Conservation (phyloP, 2,797 vertebrate species). For the Oryzias sinensis region DNA sequence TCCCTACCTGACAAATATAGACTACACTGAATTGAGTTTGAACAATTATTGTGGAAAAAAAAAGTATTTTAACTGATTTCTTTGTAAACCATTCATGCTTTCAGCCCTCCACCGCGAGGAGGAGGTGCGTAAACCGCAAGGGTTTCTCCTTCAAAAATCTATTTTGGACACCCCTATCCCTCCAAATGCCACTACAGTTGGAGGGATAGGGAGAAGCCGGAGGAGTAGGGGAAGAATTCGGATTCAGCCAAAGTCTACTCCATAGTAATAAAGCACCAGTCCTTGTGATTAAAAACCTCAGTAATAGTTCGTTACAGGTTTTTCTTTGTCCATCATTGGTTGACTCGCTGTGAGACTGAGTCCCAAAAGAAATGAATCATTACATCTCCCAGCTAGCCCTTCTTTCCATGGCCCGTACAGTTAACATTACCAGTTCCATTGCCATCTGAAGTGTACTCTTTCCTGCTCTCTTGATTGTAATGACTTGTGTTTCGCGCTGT, state of each 20-base stretch:
- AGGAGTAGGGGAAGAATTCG: too few species aligned
- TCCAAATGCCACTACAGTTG: too few species aligned
- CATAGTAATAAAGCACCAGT: slow-evolving; percentile 33
- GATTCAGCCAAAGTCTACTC: slow-evolving; percentile 1
- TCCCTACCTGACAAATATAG: too few species aligned
- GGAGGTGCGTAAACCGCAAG: too few species aligned
- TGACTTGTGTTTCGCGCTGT: slow-evolving; percentile 34
- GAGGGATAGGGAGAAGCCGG: too few species aligned
- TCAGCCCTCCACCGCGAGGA: too few species aligned
- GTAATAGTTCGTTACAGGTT: slow-evolving; percentile 28
- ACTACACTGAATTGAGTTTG: too few species aligned
- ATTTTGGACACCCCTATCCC: too few species aligned
- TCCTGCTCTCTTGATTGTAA: slow-evolving; percentile 39
- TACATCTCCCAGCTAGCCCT: slow-evolving; percentile 55
- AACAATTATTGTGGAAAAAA: too few species aligned
- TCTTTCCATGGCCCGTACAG: slow-evolving; percentile 34
- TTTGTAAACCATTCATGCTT: too few species aligned
- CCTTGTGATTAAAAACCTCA: slow-evolving; percentile 27
- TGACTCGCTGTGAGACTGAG: slow-evolving; percentile 18
- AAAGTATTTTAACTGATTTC: too few species aligned
- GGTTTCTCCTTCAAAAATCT: too few species aligned
- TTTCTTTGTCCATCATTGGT: slow-evolving; percentile 23
- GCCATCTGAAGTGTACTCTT: slow-evolving; percentile 53
- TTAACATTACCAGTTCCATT: slow-evolving; percentile 50
- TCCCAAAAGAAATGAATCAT: slow-evolving; percentile 40